phyloP scores from a whole-genome alignment of 2,113 vertebrate species.

The Cathartes aura region DNA sequence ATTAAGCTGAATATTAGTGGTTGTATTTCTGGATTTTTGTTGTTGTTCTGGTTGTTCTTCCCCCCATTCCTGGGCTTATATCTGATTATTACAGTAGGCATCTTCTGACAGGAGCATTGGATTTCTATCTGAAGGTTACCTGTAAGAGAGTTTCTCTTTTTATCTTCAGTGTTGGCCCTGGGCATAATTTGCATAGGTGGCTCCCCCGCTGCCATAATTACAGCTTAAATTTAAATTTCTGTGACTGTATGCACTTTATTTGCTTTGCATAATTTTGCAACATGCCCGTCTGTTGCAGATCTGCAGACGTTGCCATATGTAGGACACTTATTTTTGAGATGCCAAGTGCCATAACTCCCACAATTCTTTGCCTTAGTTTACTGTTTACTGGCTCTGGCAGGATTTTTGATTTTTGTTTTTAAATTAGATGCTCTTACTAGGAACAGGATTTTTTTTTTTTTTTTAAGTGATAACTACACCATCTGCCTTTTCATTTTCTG shows the following conservation, averaged over 20 bases:
- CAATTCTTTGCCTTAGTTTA: background rate
- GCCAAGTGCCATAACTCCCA: background rate
- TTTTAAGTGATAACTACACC: background rate
- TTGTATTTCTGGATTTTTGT: background rate
- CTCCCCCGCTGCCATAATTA: background rate
- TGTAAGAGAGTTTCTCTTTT: background rate
- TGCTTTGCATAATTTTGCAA: background rate
- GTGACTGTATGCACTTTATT: background rate
- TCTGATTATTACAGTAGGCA: background rate
- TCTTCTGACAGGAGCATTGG: background rate
- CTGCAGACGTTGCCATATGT: background rate
- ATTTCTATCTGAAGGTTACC: background rate
- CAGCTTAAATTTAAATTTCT: background rate
- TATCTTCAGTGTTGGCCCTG: background rate
- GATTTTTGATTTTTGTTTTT: background rate
- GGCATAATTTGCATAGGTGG: background rate
- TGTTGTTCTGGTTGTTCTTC: background rate
- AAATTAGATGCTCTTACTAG: background rate
- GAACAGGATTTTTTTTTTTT: background rate
- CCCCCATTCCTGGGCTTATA: rapidly evolving
- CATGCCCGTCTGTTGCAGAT: background rate
- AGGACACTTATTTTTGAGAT: slow-evolving; percentile 21
- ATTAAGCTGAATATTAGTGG: background rate
- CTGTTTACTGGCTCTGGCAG: background rate
- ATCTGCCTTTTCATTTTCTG: background rate